Evolutionary conservation across 2,888 invertebrate species (phyloP), one percentile per base, ranked within the genome.

Genomic region (Drosophila pseudotalamancana): DNA sequence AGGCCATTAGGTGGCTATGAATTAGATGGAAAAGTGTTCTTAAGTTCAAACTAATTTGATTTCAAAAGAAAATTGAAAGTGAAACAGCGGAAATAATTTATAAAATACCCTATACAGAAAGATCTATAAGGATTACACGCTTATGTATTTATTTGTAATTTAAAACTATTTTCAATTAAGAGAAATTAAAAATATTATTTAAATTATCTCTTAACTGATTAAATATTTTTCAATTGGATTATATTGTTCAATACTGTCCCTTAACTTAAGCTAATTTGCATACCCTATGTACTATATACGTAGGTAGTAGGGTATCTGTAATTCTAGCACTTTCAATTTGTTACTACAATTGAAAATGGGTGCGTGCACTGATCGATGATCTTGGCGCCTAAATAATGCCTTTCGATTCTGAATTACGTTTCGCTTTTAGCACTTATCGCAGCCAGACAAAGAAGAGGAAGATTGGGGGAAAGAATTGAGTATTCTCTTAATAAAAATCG

Each of bases 331-430:
- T 6, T 5, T 31, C 18, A 18, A 19, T 18, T 18, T 14, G 3
- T 3, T 6, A 14, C 8, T 4, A 12, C 25, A 50, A 6, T 54
- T 42, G 39, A 21, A 40, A 65, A 72, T 70, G 68, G 62, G 72
- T 45, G 75, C 64, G 64, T 54, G 54, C 54, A 32, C 39, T 68
- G 84, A 83, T 80, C 69, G 72, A 80, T 72, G 72, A 57, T 31
- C 32, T 39, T 59, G 80, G 77, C 77, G 80, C 73, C 77, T 45
- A 35, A 68, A 62, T 61, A 63, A 72, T 68, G 32, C 53, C n/a
- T 42, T 62, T 56, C 63, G 59, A 45, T 48, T 61, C 50, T 55
- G 50, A 72, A 73, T 63, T 54, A 61, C 73, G 46, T 78, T 80
- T 74, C 74, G 71, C 60, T 74, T 69, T 78, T 59, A 66, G 56